These are phyloP conservation scores for Sminthurides aquaticus DNA, from an alignment of 2,888 invertebrate species.

Conservation along the genomic window DNA sequence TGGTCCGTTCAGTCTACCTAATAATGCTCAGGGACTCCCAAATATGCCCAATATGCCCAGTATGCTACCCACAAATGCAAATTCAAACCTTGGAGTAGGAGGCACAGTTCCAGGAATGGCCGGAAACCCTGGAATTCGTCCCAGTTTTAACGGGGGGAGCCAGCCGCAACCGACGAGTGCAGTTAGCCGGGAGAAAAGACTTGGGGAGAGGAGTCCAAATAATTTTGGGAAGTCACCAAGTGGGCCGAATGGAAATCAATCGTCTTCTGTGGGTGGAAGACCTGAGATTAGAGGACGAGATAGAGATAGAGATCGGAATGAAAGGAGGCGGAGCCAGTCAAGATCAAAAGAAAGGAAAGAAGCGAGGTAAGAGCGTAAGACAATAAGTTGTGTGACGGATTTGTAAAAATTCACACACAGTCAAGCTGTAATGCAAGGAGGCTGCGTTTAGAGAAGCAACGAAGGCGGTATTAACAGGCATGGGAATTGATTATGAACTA, in stretches of 20 bases:
- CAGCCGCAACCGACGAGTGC: neutral
- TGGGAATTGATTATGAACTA: too few species aligned
- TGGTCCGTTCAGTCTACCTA: neutral
- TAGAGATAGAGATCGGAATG: conserved; percentile 15
- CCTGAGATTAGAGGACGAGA: conserved; percentile 23
- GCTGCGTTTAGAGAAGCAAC: too few species aligned
- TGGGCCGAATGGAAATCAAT: neutral
- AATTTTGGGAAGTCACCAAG: neutral
- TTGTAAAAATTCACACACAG: too few species aligned
- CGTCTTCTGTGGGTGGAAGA: conserved; percentile 7
- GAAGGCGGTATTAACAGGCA: too few species aligned
- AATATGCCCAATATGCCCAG: too few species aligned
- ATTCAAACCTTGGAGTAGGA: neutral
- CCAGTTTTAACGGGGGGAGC: neutral
- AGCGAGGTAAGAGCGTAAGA: conserved; percentile 3
- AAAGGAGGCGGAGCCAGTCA: conserved; percentile 33
- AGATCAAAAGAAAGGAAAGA: conserved; percentile 28
- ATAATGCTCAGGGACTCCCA: neutral
- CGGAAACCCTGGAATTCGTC: neutral
- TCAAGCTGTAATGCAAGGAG: too few species aligned
- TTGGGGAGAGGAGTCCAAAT: neutral
- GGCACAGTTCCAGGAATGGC: neutral
- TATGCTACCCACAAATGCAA: too few species aligned
- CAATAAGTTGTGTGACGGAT: too few species aligned
- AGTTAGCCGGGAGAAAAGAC: neutral